These are phyloP conservation scores for Vicugna pacos DNA, from an alignment of 2,113 vertebrate genomes.

Conservation along the genomic window DNA sequence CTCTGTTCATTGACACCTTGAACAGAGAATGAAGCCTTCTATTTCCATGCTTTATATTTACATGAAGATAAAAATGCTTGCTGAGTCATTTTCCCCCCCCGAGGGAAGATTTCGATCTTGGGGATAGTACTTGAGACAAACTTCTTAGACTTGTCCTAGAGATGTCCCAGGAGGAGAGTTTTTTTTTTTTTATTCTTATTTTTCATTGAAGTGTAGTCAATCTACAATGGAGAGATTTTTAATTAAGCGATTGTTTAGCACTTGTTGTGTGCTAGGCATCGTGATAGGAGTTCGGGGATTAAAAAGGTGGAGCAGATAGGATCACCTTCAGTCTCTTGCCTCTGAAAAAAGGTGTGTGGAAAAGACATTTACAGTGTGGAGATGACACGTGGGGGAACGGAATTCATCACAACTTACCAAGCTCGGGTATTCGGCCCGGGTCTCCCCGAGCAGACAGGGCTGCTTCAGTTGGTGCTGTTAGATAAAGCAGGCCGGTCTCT, in stretches of 20 bases:
- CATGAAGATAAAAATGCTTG: not conserved
- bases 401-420: not conserved
- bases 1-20: not conserved
- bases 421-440: not conserved
- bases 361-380: not conserved
- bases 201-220: no score
- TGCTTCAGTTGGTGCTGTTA: not conserved
- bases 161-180: not conserved
- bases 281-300: not conserved
- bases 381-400: fast-evolving
- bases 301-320: not conserved
- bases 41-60: not conserved
- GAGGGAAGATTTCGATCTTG: not conserved
- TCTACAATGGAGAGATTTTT: not conserved
- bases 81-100: not conserved
- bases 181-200: not conserved
- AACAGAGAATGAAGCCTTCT: not conserved
- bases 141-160: not conserved
- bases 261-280: fast-evolving
- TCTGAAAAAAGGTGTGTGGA: not conserved
- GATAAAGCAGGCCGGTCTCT: no score
- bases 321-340: not conserved
- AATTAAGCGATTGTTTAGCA: not conserved
- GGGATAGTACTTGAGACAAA: not conserved
- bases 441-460: not conserved